These are phyloP conservation scores for Chrysocyon brachyurus DNA, from an alignment of 2,797 vertebrate species.

Conservation along the genomic window DNA sequence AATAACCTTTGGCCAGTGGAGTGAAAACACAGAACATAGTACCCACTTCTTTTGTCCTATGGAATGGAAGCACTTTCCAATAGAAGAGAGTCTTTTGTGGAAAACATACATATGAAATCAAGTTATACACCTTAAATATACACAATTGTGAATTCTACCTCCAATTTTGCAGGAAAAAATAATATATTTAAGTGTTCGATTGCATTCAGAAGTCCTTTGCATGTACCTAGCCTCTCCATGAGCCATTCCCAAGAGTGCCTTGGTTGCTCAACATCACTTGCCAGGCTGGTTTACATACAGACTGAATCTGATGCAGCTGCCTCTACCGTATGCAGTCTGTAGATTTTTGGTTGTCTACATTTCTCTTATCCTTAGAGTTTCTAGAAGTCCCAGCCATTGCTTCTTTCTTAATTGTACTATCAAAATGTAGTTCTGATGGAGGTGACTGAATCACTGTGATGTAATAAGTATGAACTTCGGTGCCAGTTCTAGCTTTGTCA, in stretches of 20 bases:
- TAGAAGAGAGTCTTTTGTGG: neutral
- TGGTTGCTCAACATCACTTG: accelerated
- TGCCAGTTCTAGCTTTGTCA: neutral
- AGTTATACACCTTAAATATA: neutral
- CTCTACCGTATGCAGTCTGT: neutral
- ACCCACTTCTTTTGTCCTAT: neutral
- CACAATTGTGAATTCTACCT: neutral
- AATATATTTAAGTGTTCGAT: neutral
- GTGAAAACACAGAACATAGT: neutral
- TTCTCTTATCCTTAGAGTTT: neutral
- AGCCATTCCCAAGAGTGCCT: neutral
- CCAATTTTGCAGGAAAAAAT: neutral
- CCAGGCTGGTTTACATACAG: neutral
- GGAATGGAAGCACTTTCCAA: neutral
- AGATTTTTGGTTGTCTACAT: neutral
- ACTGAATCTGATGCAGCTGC: neutral
- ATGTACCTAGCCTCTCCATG: neutral
- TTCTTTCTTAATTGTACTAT: neutral
- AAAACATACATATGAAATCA: neutral
- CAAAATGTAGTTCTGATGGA: neutral
- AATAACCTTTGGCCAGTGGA: neutral
- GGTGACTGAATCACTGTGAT: neutral
- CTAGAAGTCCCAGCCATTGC: neutral
- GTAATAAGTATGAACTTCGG: neutral
- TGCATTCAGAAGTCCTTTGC: neutral